Evolutionary conservation across 2,113 vertebrate species (phyloP).

Genomic region (Phainopepla nitens): DNA sequence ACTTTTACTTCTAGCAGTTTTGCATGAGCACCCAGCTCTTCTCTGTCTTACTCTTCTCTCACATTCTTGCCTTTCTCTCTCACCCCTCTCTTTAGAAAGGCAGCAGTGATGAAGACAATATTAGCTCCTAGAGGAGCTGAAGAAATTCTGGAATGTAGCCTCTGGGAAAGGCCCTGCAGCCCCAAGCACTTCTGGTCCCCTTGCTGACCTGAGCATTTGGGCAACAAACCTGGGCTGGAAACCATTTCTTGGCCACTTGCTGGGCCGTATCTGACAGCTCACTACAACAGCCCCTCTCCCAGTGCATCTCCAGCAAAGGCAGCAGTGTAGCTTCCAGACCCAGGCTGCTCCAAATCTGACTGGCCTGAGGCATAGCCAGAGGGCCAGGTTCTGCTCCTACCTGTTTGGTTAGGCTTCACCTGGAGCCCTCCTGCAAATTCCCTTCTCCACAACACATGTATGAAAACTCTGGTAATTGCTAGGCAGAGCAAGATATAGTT

Average conservation of each 20-base stretch:
- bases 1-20: neutral
- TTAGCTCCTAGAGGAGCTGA: neutral
- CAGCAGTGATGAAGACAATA: neutral
- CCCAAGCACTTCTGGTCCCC: neutral
- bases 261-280: neutral
- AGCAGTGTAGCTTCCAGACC: neutral
- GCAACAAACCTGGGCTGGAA: neutral
- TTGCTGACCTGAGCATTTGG: neutral
- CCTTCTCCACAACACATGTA: neutral
- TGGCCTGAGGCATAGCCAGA: neutral
- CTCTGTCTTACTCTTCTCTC: neutral
- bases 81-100: neutral
- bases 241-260: neutral
- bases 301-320: neutral
- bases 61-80: neutral
- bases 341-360: neutral
- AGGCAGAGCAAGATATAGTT: neutral
- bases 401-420: neutral
- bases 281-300: neutral
- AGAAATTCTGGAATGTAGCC: neutral
- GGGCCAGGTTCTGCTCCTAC: neutral
- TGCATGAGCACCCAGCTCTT: neutral
- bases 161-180: neutral
- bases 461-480: neutral
- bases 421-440: neutral